Evolutionary conservation across 2,113 vertebrate species (phyloP).

Genomic region (Ptychochromis oligacanthus): DNA sequence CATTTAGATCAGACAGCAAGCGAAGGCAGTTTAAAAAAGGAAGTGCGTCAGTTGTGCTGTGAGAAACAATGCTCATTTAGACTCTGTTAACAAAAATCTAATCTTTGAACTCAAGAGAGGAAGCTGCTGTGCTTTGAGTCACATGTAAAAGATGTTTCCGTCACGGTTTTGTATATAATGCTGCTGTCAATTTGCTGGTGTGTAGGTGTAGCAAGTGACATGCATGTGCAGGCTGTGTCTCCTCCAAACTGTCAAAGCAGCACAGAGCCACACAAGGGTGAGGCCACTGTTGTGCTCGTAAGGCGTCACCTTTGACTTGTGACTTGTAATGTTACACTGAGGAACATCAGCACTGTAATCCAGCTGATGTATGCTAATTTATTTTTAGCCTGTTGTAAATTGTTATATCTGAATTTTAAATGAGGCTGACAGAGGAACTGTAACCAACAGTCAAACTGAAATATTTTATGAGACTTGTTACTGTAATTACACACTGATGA

Average conservation of each 20-base stretch:
- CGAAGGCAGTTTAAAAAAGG: conserved; percentile 43
- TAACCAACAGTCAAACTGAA: neutral
- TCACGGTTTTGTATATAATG: conserved; percentile 4
- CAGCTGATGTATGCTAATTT: conserved; percentile 35
- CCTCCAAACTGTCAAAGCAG: conserved; percentile 24
- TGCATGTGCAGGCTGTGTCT: conserved; percentile 29
- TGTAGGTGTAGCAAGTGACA: neutral
- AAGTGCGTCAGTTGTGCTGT: conserved; percentile 55
- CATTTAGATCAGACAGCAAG: conserved; percentile 39
- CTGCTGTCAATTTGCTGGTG: conserved; percentile 14
- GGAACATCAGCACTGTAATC: conserved; percentile 20
- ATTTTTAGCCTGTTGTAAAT: conserved; percentile 24
- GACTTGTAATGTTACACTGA: conserved; percentile 1
- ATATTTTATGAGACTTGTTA: neutral
- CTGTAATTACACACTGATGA: conserved; percentile 12
- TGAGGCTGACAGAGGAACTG: conserved; percentile 21
- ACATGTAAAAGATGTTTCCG: conserved; percentile 1
- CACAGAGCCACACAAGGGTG: conserved; percentile 16
- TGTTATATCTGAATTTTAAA: conserved; percentile 1
- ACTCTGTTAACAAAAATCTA: conserved; percentile 1
- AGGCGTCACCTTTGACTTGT: conserved; percentile 18
- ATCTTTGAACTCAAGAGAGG: conserved; percentile 23
- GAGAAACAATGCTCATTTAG: conserved; percentile 49
- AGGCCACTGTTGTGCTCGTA: conserved; percentile 18
- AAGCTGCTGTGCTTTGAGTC: conserved; percentile 11